Evolutionary conservation across 1,140 invertebrate genomes (phyloP), one percentile per base, ranked within the genome.

Genomic region (Aethina tumida): DNA sequence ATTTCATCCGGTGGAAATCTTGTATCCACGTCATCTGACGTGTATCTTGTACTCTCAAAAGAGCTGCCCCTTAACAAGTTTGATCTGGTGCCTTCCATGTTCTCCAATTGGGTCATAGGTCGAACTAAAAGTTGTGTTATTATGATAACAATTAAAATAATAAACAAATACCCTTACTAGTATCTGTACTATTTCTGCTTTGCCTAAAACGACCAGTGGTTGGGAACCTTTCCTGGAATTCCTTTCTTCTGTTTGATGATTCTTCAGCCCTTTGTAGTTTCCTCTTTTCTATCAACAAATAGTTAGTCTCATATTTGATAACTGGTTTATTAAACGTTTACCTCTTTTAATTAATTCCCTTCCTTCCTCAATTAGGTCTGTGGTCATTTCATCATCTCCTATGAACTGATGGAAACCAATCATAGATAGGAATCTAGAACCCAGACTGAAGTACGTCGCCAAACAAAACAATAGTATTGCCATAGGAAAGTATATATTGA

Each of bases 401-500:
- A 95, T 75, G 66, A 97, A 97, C 63, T 97, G 92, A 60, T 96
- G 90, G 64, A 97, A 95, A 16, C 94, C 94, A 43, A 97, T 71
- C 24, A 84, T 72, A 17, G 88, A 87, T 5, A 97, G 67, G 25
- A 94, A 64, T 38, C 91, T 74, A 43, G 84, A 85, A 18, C 93
- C 94, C n/a, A 97, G 62, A 55, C 84, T 88, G 60, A 97, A 94
- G 69, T 95, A 97, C 0, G 93, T 98, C 35, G 90, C 86, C 38
- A 94, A 61, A 59, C 93, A 97, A 49, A 99, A 81, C 35, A 90
- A 70, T 22, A 98, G 71, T 59, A 99, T 95, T 30, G 86, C 76
- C 74, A 98, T 97, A 0, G 97, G 97, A 64, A 99, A 97, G 61
- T 99, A 99, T 24, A 99, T 85, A 65, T 99, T 98, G 65, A 99